Evolutionary conservation across 2,888 invertebrate genomes (phyloP), one percentile per base, ranked within the genome.

Genomic region (Amphipyra berbera): DNA sequence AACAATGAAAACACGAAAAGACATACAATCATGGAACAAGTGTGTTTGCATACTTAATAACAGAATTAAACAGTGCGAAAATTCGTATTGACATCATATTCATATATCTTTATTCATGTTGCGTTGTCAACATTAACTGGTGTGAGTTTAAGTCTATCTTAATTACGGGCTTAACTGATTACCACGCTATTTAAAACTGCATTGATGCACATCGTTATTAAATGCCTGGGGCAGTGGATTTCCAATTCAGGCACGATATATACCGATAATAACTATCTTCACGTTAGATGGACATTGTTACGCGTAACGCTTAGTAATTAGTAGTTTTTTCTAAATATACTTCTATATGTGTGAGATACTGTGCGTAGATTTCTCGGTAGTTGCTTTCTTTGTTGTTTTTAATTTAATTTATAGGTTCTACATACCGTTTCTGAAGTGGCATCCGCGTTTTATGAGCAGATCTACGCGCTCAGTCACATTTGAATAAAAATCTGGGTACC

Each of bases 181-280:
- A 58, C 5, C 53, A 58, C 57, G 62, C 69, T 38, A 58, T 47
- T 44, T 5, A 58, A 47, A 40, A 50, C 41, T 63, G 49, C 49
- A 55, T 47, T 58, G 52, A 47, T 63, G 61, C 7, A 52, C 56
- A 30, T 67, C 45, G 42, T 70, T 68, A 63, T 47, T 42, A 50
- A 73, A 73, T 71, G 27, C 68, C 50, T 50, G 45, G 3, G 30
- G 46, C 47, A 7, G 12, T 58, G 48, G 73, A 68, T 73, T 71
- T 71, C 71, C 69, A 73, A 71, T 71, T 47, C 33, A 47, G 37
- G 37, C 70, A 63, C 70, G 70, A 68, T 61, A 71, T 49, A 35
- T 50, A 14, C 45, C 38, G 46, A 40, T 68, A 70, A 54, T 68
- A 49, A 38, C 73, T 40, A 62, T 73, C 68, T 70, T 73, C 40